Evolutionary conservation across 1,140 invertebrate species (phyloP).

Genomic region (Tetragnatha versicolor): DNA sequence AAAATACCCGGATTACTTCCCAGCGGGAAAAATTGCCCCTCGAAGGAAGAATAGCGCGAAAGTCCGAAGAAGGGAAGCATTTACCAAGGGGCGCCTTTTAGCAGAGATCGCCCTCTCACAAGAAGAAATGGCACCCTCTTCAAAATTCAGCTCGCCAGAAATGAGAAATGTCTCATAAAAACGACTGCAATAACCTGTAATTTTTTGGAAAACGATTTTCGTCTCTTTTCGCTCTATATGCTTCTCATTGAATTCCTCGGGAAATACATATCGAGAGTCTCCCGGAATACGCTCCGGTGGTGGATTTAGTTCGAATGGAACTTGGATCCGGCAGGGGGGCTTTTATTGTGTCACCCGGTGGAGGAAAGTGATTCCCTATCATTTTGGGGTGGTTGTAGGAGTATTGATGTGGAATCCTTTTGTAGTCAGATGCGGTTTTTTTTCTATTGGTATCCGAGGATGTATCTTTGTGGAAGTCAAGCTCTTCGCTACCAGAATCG

Average conservation of each 20-base stretch:
- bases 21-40: neutral
- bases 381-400: too few relatives aligned
- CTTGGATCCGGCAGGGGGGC: too few relatives aligned
- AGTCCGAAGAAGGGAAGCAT: slow-evolving; percentile 3
- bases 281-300: too few relatives aligned
- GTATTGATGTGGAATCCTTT: too few relatives aligned
- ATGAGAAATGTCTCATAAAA: slow-evolving; percentile 28
- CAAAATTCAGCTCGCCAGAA: slow-evolving; percentile 12
- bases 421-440: too few relatives aligned
- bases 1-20: slow-evolving; percentile 36
- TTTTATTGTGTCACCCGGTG: too few relatives aligned
- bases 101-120: neutral
- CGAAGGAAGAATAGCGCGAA: slow-evolving; percentile 18
- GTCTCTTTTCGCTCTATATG: neutral
- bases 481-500: too few relatives aligned
- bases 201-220: neutral
- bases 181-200: slow-evolving; percentile 34
- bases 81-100: slow-evolving; percentile 24
- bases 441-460: too few relatives aligned
- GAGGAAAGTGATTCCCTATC: too few relatives aligned
- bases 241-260: neutral
- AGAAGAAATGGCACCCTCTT: slow-evolving; percentile 5
- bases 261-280: too few relatives aligned
- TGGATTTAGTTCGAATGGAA: too few relatives aligned
- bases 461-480: too few relatives aligned